Conservation (phyloP, 1,140 invertebrate species). For the Fopius arisanus region DNA sequence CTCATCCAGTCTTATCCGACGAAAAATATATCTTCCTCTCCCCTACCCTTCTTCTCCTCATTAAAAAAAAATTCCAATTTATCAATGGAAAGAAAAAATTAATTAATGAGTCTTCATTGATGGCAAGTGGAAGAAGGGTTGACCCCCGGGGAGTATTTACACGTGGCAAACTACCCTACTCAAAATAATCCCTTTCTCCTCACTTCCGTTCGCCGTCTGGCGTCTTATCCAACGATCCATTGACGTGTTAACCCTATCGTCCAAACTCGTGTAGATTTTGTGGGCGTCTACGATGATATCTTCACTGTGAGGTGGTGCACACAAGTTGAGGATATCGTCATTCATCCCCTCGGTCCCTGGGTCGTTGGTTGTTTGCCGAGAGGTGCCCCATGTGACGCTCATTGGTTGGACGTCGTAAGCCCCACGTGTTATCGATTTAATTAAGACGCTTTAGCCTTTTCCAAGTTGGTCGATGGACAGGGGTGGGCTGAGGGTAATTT, state of each 20-base stretch:
- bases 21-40: no score
- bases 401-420: constrained; percentile 23
- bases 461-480: background rate
- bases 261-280: background rate
- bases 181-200: background rate
- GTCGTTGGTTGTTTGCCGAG: constrained; percentile 38
- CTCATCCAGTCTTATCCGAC: no score
- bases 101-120: no score
- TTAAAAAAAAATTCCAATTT: background rate
- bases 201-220: background rate
- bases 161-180: background rate
- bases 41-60: no score
- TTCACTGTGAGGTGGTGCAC: background rate
- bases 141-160: background rate
- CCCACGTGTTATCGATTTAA: constrained; percentile 51
- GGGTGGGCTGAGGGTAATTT: background rate
- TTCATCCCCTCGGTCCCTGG: background rate
- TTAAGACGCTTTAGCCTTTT: constrained; percentile 36
- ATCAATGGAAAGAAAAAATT: background rate
- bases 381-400: constrained; percentile 30
- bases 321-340: background rate
- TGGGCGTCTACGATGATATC: background rate
- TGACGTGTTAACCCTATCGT: constrained; percentile 4
- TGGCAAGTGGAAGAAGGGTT: background rate
- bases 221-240: constrained; percentile 15